Percentiles rank a stretch among this genome's conserved stretches.
Conservation (phyloP, 2,888 invertebrate species). For the Dinocampus coccinellae region DNA sequence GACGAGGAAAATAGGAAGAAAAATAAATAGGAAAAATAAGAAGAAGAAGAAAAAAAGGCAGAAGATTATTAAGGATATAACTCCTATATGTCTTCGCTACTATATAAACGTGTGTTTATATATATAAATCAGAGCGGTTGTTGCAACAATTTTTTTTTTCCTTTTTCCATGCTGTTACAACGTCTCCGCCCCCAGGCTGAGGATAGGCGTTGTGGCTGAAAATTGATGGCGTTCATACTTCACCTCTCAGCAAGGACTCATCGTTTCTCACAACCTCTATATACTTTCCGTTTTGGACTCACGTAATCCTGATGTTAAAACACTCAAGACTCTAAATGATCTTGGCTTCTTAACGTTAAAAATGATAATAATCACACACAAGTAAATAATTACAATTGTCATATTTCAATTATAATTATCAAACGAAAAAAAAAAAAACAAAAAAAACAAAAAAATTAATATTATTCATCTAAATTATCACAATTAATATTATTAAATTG, state of each 20-base stretch:
- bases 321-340: conserved; percentile 49
- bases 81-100: conserved; percentile 37
- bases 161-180: conserved; percentile 18
- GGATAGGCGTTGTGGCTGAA: conserved; percentile 43
- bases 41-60: conserved; percentile 25
- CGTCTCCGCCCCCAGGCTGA: conserved; percentile 14
- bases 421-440: not conserved
- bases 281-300: conserved; percentile 45
- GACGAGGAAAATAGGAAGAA: conserved; percentile 26
- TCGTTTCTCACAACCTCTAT: conserved; percentile 37
- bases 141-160: conserved; percentile 42
- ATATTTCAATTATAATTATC: conserved; percentile 2
- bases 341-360: conserved; percentile 24
- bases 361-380: no score
- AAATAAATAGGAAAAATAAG: conserved; percentile 30
- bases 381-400: no score
- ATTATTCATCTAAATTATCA: no score
- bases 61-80: conserved; percentile 23
- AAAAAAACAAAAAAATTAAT: no score
- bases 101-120: not conserved
- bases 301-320: conserved; percentile 62
- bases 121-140: conserved; percentile 46
- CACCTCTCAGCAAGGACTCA: conserved; percentile 49
- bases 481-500: no score
- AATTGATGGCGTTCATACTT: conserved; percentile 64